Evolutionary conservation across 1,140 invertebrate species (phyloP), one percentile per base, ranked within the genome.

Genomic region (Conopomorpha cramerella): DNA sequence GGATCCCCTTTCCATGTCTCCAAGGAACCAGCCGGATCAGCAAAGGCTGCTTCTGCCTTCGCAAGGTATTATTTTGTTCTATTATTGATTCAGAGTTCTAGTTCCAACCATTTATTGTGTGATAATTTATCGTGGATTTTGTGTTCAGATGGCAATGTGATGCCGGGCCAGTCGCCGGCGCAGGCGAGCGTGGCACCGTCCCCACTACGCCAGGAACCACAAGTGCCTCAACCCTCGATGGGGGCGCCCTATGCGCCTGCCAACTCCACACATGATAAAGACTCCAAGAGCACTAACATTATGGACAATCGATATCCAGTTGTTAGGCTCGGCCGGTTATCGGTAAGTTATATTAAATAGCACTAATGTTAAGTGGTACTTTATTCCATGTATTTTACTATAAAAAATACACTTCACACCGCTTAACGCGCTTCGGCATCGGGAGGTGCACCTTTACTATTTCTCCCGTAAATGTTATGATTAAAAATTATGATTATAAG

Each of bases 121-220:
- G n/a, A n/a, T n/a, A n/a, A n/a, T n/a, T n/a, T n/a, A n/a, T n/a
- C n/a, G n/a, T n/a, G n/a, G n/a, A 40, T n/a, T 29, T 7, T 31
- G 16, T 45, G 52, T 55, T 25, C 49, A 67, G 64, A 53, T 51
- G 66, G 66, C 23, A 68, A 68, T 55, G 66, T 70, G 29, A 43
- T 67, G 52, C 64, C 61, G 53, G 79, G 79, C 6, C 78, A 82
- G 34, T 84, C 82, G 15, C 82, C 82, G 30, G 80, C 79, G 14
- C 81, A 83, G 63, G 81, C 76, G 1, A 78, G 77, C 41, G 77
- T 79, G 27, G 80, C 81, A 28, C 80, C 81, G 19, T 80, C 72
- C 19, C 76, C 71, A 12, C 46, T 77, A 36, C 62, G 64, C 16
- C 68, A 72, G 34, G 65, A 72, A 48, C 72, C 60, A 14, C 71